Conservation (phyloP, 1,140 invertebrate genomes). For the Mycetomoellerius zeteki region DNA sequence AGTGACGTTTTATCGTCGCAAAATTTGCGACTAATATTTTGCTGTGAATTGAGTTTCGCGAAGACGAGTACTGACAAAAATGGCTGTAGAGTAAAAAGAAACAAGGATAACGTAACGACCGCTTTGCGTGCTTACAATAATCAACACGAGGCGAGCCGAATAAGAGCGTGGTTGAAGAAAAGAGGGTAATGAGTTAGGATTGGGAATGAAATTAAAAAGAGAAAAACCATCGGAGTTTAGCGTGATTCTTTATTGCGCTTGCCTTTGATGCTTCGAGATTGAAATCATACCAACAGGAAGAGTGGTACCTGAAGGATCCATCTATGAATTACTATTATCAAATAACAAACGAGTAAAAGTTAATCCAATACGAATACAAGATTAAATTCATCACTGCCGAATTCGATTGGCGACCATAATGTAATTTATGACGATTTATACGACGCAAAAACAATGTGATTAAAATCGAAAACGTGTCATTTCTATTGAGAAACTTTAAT, state of each 20-base stretch:
- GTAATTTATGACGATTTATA: background rate
- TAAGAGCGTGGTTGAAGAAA: conserved; percentile 24
- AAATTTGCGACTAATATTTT: background rate
- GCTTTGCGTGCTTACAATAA: conserved; percentile 61
- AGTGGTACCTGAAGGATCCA: background rate
- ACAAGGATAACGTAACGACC: conserved; percentile 50
- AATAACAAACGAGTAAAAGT: background rate
- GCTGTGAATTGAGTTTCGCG: conserved; percentile 4
- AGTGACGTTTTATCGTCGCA: background rate
- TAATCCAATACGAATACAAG: conserved; percentile 1
- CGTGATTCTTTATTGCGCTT: conserved; percentile 44
- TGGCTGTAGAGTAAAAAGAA: conserved; percentile 22
- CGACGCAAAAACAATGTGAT: background rate
- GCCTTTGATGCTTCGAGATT: conserved; percentile 30
- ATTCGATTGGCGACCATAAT: background rate
- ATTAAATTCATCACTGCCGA: background rate
- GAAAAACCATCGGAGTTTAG: conserved; percentile 39
- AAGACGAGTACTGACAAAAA: conserved; percentile 28
- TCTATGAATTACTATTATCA: background rate
- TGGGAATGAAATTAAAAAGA: conserved; percentile 46
- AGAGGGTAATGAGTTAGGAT: conserved; percentile 29
- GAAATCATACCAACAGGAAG: conserved; percentile 31
- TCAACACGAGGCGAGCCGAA: conserved; percentile 23
- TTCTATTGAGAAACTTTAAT: conserved; percentile 26
- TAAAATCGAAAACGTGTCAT: background rate